Percentiles rank a stretch among this genome's conserved stretches.
Conservation (phyloP, 2,888 invertebrate species). For the Carpatolechia fugitivella region DNA sequence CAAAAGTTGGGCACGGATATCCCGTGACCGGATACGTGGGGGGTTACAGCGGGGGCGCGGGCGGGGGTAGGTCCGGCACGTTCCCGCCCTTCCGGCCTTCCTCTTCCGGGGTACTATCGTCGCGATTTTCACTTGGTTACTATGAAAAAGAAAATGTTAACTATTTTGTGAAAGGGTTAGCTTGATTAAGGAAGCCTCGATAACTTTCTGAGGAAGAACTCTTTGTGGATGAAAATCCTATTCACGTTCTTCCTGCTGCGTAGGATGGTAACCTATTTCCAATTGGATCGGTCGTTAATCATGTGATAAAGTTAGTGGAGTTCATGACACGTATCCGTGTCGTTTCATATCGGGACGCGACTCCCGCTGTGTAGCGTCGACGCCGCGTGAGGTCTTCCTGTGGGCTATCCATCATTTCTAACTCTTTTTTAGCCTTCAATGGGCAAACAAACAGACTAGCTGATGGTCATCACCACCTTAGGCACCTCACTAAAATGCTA, state of each 20-base stretch:
- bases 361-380: slow-evolving; percentile 23
- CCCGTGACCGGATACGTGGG: slow-evolving; percentile 46
- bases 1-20: slow-evolving; percentile 52
- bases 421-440: not conserved
- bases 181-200: not conserved
- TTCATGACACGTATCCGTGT: not conserved
- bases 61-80: slow-evolving; percentile 44
- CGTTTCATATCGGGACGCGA: not conserved
- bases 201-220: not conserved
- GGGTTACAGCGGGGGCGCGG: slow-evolving; percentile 26
- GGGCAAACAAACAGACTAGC: not conserved
- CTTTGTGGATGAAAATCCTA: too few species aligned
- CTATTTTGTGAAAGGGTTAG: not conserved
- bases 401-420: not conserved
- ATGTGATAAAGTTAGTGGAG: not conserved
- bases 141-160: not conserved
- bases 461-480: not conserved
- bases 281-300: not conserved
- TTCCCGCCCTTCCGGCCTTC: slow-evolving; percentile 53
- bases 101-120: slow-evolving; percentile 49
- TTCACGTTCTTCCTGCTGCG: too few species aligned
- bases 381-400: slow-evolving; percentile 38
- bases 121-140: slow-evolving; percentile 29
- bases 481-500: too few species aligned
- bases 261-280: not conserved